Evolutionary conservation across 2,113 vertebrate genomes (phyloP), one percentile per base, ranked within the genome.

Genomic region (Hydropotes inermis): DNA sequence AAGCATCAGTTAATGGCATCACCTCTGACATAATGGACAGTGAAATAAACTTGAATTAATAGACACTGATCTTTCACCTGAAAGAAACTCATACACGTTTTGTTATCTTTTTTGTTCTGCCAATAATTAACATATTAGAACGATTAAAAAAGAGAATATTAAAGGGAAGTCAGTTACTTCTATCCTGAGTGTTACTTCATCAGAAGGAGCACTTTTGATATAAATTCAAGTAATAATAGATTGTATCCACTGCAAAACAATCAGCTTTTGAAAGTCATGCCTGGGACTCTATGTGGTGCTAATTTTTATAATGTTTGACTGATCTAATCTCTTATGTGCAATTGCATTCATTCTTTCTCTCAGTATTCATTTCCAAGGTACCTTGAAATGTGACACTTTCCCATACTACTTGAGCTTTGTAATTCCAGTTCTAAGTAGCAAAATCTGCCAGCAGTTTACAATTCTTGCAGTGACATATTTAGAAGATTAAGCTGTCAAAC

Each of bases 401-500:
- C 85, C 28, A 1, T 2, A 54, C 19, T 30, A 70, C 50, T 89
- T 54, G 39, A 28, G 58, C n/a, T 78, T 92, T 30, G 28, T 89
- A 74, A 64, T 45, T 64, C 52, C 39, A 43, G 54, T 19, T 83
- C 85, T 78, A 39, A 74, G 60, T 39, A 67, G 79, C 84, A 94
- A 87, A 89, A 28, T 45, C 47, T 74, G 79, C 89, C 67, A 95
- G 82, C 43, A 93, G 82, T 91, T 93, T 96, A 87, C 52, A 87
- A 3, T 89, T 92, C 78, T 76, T 52, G 1, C 3, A 58, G 33
- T 87, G 54, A 54, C 91, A 89, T 84, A 57, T 61, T 94, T 70
- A 67, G 58, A 84, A 85, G 79, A 89, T 92, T 89, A 96, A 85
- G 47, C 54, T 94, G 60, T 95, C 93, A 92, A 87, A 64, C 13